phyloP scores from a whole-genome alignment of 1,140 invertebrate genomes.

The Oryzaephilus surinamensis region DNA sequence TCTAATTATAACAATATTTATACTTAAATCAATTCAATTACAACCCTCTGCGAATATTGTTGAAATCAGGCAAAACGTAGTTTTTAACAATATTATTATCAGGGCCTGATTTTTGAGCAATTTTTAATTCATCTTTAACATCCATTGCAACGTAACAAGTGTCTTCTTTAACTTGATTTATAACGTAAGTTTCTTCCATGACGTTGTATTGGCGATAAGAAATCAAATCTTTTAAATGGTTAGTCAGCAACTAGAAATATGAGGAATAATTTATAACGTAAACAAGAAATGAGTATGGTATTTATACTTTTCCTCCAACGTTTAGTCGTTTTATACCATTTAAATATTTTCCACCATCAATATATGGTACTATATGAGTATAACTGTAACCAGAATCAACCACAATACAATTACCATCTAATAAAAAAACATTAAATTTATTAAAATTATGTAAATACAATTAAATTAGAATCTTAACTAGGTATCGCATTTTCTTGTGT shows the following conservation, averaged over 20 bases:
- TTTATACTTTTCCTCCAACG: constrained; percentile 81
- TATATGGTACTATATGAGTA: constrained; percentile 84
- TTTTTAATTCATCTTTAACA: constrained; percentile 76
- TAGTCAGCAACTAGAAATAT: constrained; percentile 62
- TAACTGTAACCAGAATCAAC: constrained; percentile 81
- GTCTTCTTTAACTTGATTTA: constrained; percentile 98
- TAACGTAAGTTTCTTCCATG: constrained; percentile 98
- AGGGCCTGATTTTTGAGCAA: constrained; percentile 51
- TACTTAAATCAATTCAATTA: constrained; percentile 2
- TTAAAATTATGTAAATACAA: background rate
- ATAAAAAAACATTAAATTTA: constrained; percentile 4
- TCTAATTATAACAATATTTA: background rate
- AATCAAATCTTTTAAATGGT: constrained; percentile 96
- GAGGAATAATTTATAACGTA: constrained; percentile 3
- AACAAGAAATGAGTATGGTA: constrained; percentile 39
- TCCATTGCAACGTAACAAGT: constrained; percentile 87
- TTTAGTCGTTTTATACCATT: constrained; percentile 76
- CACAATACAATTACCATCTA: constrained; percentile 52
- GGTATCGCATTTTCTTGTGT: constrained; percentile 12
- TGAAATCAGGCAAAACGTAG: constrained; percentile 83
- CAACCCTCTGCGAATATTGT: constrained; percentile 18
- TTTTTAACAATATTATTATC: constrained; percentile 60
- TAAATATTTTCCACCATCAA: constrained; percentile 68
- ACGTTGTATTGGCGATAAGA: constrained; percentile 96
- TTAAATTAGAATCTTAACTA: constrained; percentile 3